Percentiles rank a stretch among this genome's conserved stretches.
Evolutionary conservation across 2,113 vertebrate species (phyloP).

Genomic region (Cichladusa arquata): DNA sequence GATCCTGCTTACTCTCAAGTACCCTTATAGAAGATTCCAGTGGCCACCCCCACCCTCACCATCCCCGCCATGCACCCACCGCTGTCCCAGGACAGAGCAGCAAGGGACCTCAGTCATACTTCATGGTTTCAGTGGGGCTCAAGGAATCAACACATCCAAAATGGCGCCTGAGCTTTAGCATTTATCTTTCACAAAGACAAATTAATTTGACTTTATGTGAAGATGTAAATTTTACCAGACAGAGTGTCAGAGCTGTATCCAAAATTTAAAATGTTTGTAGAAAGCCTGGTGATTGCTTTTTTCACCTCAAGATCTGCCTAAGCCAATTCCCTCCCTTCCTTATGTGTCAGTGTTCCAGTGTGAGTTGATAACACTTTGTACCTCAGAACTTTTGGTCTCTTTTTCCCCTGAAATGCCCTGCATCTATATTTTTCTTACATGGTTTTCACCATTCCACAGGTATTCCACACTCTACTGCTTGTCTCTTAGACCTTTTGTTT

Average conservation of each 20-base stretch:
- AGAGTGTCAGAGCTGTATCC: background rate
- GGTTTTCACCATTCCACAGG: background rate
- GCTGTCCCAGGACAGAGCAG: background rate
- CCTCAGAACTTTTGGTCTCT: background rate
- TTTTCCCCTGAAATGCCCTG: background rate
- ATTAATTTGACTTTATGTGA: background rate
- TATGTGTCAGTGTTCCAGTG: background rate
- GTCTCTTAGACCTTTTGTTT: background rate
- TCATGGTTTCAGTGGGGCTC: background rate
- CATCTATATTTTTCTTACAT: background rate
- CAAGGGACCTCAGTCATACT: accelerated
- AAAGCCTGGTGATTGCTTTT: background rate
- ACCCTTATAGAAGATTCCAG: background rate
- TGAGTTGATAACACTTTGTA: background rate
- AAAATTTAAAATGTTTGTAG: background rate
- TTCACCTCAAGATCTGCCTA: background rate
- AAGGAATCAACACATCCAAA: background rate
- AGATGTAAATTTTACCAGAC: background rate
- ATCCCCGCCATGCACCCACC: accelerated
- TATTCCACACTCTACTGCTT: background rate
- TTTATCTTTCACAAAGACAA: background rate
- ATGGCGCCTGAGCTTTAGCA: background rate
- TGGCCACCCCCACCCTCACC: accelerated
- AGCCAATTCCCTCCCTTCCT: background rate
- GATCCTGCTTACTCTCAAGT: background rate